Base-by-base conservation (phyloP, 2,888 invertebrate species). In the Drosophila meridionalis region DNA sequence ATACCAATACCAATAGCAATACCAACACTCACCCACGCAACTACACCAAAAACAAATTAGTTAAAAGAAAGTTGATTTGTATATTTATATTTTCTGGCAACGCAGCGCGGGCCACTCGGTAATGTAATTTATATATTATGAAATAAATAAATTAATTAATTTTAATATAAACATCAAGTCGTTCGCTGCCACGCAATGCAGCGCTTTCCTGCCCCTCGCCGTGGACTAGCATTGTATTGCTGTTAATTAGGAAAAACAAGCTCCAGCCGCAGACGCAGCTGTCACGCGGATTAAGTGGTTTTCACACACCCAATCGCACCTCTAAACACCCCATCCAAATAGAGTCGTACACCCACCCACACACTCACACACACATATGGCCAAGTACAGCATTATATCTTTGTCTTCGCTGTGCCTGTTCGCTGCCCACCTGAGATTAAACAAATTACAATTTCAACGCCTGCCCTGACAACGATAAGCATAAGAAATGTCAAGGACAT, bases 401-500 rank as follows among this genome's bases (percentile, higher is more conserved):
- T 57, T 71, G 69, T 72, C 64, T 60, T 62, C 20, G 40, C 28
- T 32, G 20, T 6, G 40, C n/a, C 60, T 71, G 67, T 53, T 57
- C 62, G 50, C 76, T 76, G 79, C 75, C 83, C 77, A 79, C 75
- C 82, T 76, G 80, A 82, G 84, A 87, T 88, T 86, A 84, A 70
- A 84, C 88, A 87, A 87, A 87, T 88, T 83, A 86, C 88, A 87
- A 84, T 89, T 86, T 89, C 86, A 83, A 81, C 89, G 87, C 82
- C 89, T 90, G 90, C 78, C 76, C 73, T 76, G 76, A 80, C 81
- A 76, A 76, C 80, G 89, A 90, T 90, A 90, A 86, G 87, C 82
- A 79, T 80, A 89, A 90, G 80, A 89, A 87, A 90, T 89, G 86
- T 86, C 87, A 90, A 87, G 90, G 87, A 76, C 89, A 87, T 82